Base-by-base conservation (phyloP, 2,113 vertebrate species). In the Zapornia atra region DNA sequence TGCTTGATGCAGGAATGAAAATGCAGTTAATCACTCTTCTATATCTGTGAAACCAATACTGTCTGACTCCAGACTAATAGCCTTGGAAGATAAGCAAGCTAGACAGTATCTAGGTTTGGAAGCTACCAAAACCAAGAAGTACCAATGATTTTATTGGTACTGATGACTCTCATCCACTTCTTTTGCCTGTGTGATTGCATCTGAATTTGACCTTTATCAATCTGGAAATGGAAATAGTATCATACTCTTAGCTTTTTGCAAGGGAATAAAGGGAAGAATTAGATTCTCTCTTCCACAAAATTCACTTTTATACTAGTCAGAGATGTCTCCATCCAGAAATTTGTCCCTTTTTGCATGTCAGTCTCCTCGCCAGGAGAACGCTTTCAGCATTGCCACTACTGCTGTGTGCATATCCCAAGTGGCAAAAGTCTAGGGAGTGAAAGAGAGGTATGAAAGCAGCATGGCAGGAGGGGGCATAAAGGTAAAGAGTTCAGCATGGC, bases 1-100 rank as follows among this genome's bases (percentile, higher is more conserved):
- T n/a, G 46, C n/a, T 86, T 63, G 64, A 28, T 78, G 44, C 19
- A 26, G 51, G 60, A 76, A 60, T 87, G 20, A 33, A 94, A 96
- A 79, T 79, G 12, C 21, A 34, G 33, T 79, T 84, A 59, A 51
- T 97, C 31, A 16, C 5, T 68, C 34, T 54, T 50, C 22, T 68
- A 1, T 68, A 57, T 56, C 18, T 90, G 15, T 29, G 22, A 82
- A 79, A 34, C 16, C 31, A 75, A 2, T 25, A 29, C 26, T 31
- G 8, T 38, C n/a, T 85, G 53, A 79, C 48, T 90, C 42, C 34
- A 90, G 29, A 19, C 60, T 91, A 64, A 95, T 78, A 73, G 13
- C 53, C 36, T 73, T 54, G 28, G 31, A 77, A n/a, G 12, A 44
- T 60, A 79, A 63, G 24, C 20, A 60, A 33, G 12, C 34, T 81